Evolutionary conservation across 2,797 vertebrate species (phyloP), one percentile per base, ranked within the genome.

Genomic region (Sebastes umbrosus): DNA sequence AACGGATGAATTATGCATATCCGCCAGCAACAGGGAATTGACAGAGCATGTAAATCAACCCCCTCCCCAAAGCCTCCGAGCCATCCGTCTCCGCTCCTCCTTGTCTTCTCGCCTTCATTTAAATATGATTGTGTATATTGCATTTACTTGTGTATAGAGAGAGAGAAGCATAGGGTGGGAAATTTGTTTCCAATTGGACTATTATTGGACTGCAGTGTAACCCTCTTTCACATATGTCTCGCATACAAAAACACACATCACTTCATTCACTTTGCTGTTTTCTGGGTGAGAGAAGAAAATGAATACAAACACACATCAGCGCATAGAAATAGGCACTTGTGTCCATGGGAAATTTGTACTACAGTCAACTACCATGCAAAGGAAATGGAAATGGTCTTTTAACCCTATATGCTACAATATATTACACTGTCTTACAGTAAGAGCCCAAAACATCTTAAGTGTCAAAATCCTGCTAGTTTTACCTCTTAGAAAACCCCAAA

Each of bases 1-100:
- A 90, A 85, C 5, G 79, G 87, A 94, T 95, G 94, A 94, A 95
- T 95, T 93, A 94, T 94, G 90, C 89, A 95, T 93, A 86, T 76
- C 55, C 79, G 70, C 85, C 77, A 72, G 90, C 91, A 84, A 87
- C 77, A 32, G 86, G 69, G 88, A 83, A 93, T 93, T 87, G 93
- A 89, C 89, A 87, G 90, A 86, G 91, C 91, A 93, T 95, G 93
- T 92, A 94, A 94, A 96, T 95, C 87, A 87, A 69, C 78, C 88
- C 58, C 55, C 87, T 67, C 87, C 43, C 87, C 85, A 52, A 87
- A 79, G 73, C 86, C 84, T 80, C 83, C 24, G 10, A 87, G 78
- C 81, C 68, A 20, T 79, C 83, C n/a, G 59, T 92, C 90, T 90
- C 73, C 59, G 39, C 81, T 80, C 82, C 73, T 82, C 65, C 83